These are phyloP conservation scores for Pangasianodon gigas DNA, from an alignment of 2,113 vertebrate genomes.

Conservation along the genomic window DNA sequence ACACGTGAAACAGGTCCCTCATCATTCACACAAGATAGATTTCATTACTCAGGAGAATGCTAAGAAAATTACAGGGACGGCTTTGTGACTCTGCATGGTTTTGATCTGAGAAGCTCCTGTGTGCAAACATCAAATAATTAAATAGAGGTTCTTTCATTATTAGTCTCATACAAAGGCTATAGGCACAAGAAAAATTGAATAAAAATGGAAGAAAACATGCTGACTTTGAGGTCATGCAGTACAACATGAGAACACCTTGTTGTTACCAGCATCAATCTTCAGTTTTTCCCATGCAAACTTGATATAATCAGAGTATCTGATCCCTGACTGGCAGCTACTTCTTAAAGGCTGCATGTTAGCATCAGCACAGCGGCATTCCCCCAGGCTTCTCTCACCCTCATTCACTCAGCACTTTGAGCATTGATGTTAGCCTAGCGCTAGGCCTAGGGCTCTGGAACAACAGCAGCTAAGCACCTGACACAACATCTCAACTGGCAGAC, in stretches of 20 bases:
- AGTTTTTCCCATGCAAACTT: constrained; percentile 22
- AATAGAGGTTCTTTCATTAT: not conserved
- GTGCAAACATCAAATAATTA: constrained; percentile 32
- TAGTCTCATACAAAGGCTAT: not conserved
- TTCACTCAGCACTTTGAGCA: constrained; percentile 11
- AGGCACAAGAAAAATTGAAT: not conserved
- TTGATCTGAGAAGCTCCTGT: not conserved
- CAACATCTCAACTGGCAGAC: constrained; percentile 1
- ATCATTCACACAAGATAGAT: constrained; percentile 17
- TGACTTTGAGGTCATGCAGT: not conserved
- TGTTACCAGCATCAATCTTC: constrained; percentile 12
- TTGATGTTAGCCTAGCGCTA: constrained; percentile 16
- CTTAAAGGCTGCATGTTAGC: not conserved
- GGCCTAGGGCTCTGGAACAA: not conserved
- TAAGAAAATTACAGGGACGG: constrained; percentile 34
- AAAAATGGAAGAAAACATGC: constrained; percentile 18
- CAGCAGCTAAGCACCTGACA: not conserved
- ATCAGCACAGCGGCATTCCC: not conserved
- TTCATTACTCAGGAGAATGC: constrained; percentile 10
- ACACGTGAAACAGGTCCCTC: not conserved
- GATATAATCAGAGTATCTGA: not conserved
- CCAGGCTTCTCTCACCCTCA: constrained; percentile 26
- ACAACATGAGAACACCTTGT: not conserved
- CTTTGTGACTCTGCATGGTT: constrained; percentile 29
- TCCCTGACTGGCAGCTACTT: not conserved